A percentile compares a stretch with the other conserved stretches of the same genome.
Evolutionary conservation across 1,140 invertebrate genomes (phyloP).

Genomic region (Heliconius hermathena): DNA sequence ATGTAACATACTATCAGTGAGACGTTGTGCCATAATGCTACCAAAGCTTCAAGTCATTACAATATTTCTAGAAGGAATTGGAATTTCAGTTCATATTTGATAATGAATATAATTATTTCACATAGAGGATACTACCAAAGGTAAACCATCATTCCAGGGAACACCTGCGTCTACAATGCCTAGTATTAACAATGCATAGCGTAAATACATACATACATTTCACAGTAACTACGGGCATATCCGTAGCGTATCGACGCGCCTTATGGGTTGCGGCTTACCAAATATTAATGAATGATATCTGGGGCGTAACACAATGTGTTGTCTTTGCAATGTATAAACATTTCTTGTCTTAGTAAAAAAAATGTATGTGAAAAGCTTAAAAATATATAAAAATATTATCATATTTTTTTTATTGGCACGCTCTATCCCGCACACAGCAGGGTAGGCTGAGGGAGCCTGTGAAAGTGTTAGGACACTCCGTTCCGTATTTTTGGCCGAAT

Average conservation of each 20-base stretch:
- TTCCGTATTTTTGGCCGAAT: no score
- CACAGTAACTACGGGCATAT: neutral
- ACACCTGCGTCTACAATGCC: constrained; percentile 12
- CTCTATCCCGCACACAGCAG: neutral
- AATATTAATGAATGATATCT: constrained; percentile 1
- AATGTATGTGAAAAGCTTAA: neutral
- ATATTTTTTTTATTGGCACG: no score
- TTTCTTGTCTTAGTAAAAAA: neutral
- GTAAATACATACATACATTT: neutral
- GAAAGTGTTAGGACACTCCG: no score
- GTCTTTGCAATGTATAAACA: neutral
- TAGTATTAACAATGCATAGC: constrained; percentile 8
- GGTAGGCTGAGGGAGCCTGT: no score
- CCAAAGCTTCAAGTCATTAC: no score
- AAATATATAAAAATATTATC: neutral
- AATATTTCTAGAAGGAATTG: no score
- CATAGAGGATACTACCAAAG: neutral
- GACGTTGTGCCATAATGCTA: no score
- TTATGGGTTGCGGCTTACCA: neutral
- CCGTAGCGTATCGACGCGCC: neutral
- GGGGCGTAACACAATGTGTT: neutral
- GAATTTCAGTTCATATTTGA: neutral
- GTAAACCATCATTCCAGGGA: constrained; percentile 7
- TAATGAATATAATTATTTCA: neutral
- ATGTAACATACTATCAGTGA: no score